Evolutionary conservation across 2,113 vertebrate genomes (phyloP).

Genomic region (Corythornis vintsioides): DNA sequence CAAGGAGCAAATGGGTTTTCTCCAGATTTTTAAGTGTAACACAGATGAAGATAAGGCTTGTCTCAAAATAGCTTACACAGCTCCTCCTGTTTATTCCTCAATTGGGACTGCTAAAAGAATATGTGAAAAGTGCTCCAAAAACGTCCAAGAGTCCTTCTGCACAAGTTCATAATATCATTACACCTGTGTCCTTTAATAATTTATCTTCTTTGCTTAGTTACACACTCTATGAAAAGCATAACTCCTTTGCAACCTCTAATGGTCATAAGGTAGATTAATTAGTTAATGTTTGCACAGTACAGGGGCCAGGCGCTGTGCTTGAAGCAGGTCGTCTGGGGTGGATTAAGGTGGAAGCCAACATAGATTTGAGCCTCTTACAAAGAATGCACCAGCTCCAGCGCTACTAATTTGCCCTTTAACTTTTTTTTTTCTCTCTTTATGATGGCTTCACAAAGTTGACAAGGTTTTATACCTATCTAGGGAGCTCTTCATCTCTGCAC

Average conservation of each 20-base stretch:
- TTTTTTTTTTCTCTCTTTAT: not conserved
- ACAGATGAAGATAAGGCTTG: not conserved
- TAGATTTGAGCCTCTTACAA: not conserved
- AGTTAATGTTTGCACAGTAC: slow-evolving; percentile 50
- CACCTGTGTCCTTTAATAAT: slow-evolving; percentile 17
- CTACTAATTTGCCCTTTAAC: not conserved
- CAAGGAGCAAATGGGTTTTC: not conserved
- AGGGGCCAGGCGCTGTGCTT: not conserved
- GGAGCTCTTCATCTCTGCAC: not conserved
- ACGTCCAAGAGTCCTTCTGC: not conserved
- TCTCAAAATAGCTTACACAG: not conserved
- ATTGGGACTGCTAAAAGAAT: not conserved
- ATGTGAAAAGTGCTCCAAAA: not conserved
- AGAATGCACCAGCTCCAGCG: not conserved
- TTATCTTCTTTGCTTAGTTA: not conserved
- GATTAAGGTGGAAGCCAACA: slow-evolving; percentile 2
- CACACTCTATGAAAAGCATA: not conserved
- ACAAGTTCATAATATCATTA: not conserved
- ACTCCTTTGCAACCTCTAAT: not conserved
- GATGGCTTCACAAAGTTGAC: not conserved
- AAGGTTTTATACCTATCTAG: not conserved
- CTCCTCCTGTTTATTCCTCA: not conserved
- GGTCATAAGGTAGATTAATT: slow-evolving; percentile 46
- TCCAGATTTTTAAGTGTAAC: not conserved
- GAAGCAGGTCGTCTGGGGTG: not conserved